Base-by-base conservation (phyloP, 2,797 vertebrate species). In the Melanotaenia parkinsoni region DNA sequence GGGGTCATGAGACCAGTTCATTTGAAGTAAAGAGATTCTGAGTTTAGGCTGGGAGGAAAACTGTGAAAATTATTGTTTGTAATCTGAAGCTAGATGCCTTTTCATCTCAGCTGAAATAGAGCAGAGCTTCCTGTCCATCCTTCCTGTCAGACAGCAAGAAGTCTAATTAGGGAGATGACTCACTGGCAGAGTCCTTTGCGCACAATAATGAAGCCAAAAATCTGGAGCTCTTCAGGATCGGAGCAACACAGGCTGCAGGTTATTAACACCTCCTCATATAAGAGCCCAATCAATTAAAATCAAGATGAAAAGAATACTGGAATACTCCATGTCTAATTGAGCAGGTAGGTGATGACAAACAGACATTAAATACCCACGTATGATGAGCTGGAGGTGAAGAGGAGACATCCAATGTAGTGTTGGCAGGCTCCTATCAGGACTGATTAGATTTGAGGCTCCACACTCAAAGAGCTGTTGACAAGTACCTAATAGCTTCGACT, bases 381-480 rank as follows among this genome's bases (percentile, higher is more conserved):
- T 74, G 76, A 86, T 76, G 81, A 87, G 86, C 64, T 70, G 67
- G 74, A 76, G 80, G 86, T 78, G 84, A 83, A 74, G 68, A 63
- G 70, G 68, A 76, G 67, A 63, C 50, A 35, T 83, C 74, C 67
- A 40, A 47, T 28, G 38, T 63, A 77, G 68, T 78, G 81, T 82
- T 69, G 2, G 58, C 57, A 74, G 67, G 57, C 72, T 85, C 66
- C 81, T 80, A 86, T 85, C 86, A 75, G 35, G 63, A 32, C 66
- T 84, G 85, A 93, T 90, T 90, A 90, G 77, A 85, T 58, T 82
- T 76, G 83, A 81, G 83, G 84, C 76, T 76, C 69, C 74, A 72
- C 79, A 76, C 70, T 86, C 66, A 87, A 93, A 92, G 72, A 69
- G 85, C 87, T 86, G 91, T 84, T 90, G 92, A 92, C 90, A 91